phyloP scores from a whole-genome alignment of 2,888 invertebrate species.

The Epinotia bilunana region DNA sequence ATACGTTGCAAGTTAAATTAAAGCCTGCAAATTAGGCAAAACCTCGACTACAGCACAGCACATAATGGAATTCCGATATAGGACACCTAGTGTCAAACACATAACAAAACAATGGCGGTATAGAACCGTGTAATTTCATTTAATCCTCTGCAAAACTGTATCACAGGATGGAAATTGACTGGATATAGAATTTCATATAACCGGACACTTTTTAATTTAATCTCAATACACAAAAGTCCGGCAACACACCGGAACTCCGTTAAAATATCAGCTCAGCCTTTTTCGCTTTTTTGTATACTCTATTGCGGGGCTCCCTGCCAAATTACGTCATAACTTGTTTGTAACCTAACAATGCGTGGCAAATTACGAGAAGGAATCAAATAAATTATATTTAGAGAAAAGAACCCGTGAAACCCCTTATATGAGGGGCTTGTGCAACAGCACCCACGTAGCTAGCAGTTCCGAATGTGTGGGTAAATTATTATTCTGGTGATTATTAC shows the following conservation, averaged over 20 bases:
- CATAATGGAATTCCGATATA: neutral
- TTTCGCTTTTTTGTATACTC: slow-evolving; percentile 29
- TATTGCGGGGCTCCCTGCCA: slow-evolving; percentile 31
- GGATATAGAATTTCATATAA: neutral
- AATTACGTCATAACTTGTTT: slow-evolving; percentile 38
- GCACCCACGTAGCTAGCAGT: neutral
- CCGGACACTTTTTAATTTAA: slow-evolving; percentile 20
- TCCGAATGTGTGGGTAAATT: too few relatives aligned
- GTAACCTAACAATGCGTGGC: slow-evolving; percentile 24
- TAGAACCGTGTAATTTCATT: neutral
- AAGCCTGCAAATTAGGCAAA: too few relatives aligned
- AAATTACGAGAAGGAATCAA: slow-evolving; percentile 11
- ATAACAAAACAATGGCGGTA: neutral
- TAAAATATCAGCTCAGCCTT: slow-evolving; percentile 34
- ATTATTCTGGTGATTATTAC: too few relatives aligned
- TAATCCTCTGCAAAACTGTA: neutral
- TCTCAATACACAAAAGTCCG: slow-evolving; percentile 11
- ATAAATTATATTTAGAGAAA: neutral
- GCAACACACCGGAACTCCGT: slow-evolving; percentile 24
- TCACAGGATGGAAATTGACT: neutral
- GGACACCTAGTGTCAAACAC: neutral
- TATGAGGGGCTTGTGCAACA: neutral
- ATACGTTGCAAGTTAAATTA: too few relatives aligned
- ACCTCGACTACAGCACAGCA: too few relatives aligned
- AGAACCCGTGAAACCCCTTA: neutral